Conservation (phyloP, 2,113 vertebrate species). For the Lophotis ruficrista region DNA sequence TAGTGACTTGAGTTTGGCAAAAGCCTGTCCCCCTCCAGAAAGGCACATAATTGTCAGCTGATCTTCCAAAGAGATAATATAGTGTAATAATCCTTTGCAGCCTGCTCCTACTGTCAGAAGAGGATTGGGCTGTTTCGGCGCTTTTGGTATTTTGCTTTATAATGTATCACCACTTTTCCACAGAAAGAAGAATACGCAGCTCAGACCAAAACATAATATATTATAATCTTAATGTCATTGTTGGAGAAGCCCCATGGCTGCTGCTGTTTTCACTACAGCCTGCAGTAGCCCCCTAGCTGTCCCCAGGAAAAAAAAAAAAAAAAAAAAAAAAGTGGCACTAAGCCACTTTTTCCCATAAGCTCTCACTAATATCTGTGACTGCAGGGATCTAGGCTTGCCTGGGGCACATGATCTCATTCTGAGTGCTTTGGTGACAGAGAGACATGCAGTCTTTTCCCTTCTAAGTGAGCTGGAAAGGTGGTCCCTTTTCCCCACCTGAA, state of each 20-base stretch:
- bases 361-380: neutral
- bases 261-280: neutral
- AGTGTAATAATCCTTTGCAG: neutral
- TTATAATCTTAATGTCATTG: neutral
- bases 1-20: neutral
- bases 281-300: neutral
- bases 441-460: neutral
- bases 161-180: neutral
- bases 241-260: neutral
- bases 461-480: neutral
- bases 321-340: neutral
- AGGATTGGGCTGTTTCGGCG: neutral
- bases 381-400: neutral
- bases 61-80: neutral
- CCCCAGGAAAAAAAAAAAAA: neutral
- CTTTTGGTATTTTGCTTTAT: neutral
- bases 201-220: neutral
- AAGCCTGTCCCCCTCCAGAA: neutral
- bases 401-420: neutral
- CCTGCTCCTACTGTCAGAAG: neutral
- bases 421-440: neutral
- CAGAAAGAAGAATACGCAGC: neutral
- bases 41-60: neutral
- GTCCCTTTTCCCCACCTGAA: neutral
- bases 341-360: neutral